Evolutionary conservation across 2,113 vertebrate genomes (phyloP).

Genomic region (Neogale vison): DNA sequence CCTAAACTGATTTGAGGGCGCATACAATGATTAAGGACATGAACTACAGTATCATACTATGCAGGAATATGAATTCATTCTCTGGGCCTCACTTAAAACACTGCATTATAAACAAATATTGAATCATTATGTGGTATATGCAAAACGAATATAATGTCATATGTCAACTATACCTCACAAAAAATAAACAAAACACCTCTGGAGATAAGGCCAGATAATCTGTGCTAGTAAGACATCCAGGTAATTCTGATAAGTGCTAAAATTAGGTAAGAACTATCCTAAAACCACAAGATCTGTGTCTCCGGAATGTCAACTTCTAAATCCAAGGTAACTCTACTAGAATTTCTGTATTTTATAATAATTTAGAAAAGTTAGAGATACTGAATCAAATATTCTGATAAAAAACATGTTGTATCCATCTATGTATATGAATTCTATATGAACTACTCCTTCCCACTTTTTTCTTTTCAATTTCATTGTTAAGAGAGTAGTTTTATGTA

Average conservation of each 20-base stretch:
- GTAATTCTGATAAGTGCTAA: background rate
- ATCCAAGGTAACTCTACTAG: background rate
- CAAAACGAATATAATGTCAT: background rate
- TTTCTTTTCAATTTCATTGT: background rate
- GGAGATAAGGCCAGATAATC: background rate
- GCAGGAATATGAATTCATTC: constrained; percentile 16
- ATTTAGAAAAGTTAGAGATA: background rate
- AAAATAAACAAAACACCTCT: background rate
- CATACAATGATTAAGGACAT: background rate
- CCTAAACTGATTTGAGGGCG: background rate
- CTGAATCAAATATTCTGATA: background rate
- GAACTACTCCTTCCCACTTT: background rate
- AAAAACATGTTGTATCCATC: background rate
- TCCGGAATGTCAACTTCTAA: background rate
- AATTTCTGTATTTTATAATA: constrained; percentile 16
- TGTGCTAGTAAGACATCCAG: background rate
- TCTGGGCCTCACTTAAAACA: background rate
- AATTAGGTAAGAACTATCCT: constrained; percentile 11
- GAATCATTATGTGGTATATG: background rate
- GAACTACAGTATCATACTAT: background rate
- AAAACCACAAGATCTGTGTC: constrained; percentile 19
- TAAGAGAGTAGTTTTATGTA: background rate
- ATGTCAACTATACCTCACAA: background rate
- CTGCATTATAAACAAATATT: background rate
- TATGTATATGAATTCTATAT: background rate